Percentiles rank a stretch among this genome's conserved stretches.
Conservation (phyloP, 2,113 vertebrate genomes). For the Semnornis frantzii region DNA sequence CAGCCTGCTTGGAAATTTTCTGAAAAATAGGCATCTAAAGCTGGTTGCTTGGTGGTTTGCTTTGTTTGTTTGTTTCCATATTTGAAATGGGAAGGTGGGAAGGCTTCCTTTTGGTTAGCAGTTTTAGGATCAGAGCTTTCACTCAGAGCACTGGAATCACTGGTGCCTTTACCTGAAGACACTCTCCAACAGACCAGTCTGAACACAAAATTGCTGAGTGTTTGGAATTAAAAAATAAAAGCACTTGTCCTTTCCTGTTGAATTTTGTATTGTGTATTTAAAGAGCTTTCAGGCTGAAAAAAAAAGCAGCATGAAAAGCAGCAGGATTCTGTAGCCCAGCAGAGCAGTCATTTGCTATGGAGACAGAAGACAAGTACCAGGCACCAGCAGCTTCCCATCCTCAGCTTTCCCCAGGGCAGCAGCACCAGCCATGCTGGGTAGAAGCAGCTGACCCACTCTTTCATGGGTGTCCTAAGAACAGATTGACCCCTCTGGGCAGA, state of each 20-base stretch:
- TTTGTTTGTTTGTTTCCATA: background rate
- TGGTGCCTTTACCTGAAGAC: background rate
- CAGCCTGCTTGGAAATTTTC: background rate
- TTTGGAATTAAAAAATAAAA: background rate
- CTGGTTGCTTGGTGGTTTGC: background rate
- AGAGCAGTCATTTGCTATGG: background rate
- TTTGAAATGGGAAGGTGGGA: background rate
- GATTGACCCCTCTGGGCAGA: conserved; percentile 10
- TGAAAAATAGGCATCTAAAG: background rate
- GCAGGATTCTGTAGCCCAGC: background rate
- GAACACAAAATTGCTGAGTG: background rate
- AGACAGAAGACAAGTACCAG: background rate
- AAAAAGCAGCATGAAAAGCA: background rate
- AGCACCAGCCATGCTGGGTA: background rate
- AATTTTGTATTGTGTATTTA: background rate
- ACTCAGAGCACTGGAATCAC: background rate
- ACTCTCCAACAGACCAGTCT: background rate
- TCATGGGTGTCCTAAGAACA: background rate
- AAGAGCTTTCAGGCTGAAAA: background rate
- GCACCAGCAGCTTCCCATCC: background rate
- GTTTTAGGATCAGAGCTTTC: background rate
- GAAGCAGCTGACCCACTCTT: background rate
- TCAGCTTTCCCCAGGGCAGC: background rate
- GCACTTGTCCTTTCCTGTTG: background rate
- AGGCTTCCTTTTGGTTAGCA: background rate